Base-by-base conservation (phyloP, 1,140 invertebrate species). In the Neodiprion fabricii region DNA sequence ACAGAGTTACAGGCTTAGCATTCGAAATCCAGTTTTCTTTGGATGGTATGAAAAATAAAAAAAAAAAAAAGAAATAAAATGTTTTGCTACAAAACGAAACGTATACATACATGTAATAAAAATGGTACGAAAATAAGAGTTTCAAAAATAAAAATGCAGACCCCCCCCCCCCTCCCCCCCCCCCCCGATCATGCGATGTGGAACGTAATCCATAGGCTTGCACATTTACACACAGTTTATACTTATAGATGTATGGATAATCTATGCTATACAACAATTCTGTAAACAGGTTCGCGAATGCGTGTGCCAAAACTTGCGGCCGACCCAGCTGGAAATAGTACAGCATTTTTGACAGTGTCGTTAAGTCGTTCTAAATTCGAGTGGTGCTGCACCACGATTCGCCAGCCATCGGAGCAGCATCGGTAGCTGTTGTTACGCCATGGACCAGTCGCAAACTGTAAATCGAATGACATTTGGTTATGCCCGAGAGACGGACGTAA, bases 291-390 rank as follows among this genome's bases (percentile, higher is more conserved):
- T 61, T 61, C 53, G 8, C 53, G n/a, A 61, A 0, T 61, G 4
- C 11, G 28, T 40, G 11, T 61, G 53, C 53, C 53, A 61, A 61
- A 61, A 17, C 11, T 61, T 9, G 8, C 53, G 53, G 53, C 53
- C 53, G 53, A 61, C 53, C 53, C 53, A 17, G 53, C 53, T 61
- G 53, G 53, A 61, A 61, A 61, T 61, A 61, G 53, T 61, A 9
- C n/a, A 61, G 53, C 53, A 61, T 61, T 61, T 61, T 61, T 61
- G 11, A 61, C 53, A 61, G 53, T 61, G 53, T 61, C 53, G 53
- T 61, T 61, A 14, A 61, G 53, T 14, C 53, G 53, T 12, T 61
- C 53, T 61, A 61, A 61, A 61, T 61, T 61, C 53, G 53, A 61
- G 8, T 61, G n/a, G 11, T 17, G 4, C 28, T 17, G 11, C 53